Conservation (phyloP, 1,140 invertebrate genomes). For the Drosophila fuyamai region DNA sequence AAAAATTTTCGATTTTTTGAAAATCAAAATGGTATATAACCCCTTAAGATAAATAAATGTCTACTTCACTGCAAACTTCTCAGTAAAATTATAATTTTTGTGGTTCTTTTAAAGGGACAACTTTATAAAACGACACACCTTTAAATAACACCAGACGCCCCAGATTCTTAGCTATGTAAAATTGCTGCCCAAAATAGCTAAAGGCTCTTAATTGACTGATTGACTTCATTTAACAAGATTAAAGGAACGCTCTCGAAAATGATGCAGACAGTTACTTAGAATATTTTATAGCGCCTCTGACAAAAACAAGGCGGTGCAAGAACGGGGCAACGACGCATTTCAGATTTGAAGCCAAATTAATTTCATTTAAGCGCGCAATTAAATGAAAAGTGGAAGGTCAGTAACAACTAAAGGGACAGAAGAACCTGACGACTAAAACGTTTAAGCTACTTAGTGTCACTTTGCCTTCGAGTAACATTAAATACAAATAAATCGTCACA, state of each 20-base stretch:
- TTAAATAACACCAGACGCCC: no score
- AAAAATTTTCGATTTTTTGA: no score
- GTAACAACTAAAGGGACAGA: not conserved
- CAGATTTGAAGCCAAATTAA: constrained; percentile 65
- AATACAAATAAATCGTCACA: constrained; percentile 75
- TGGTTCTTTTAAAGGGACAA: no score
- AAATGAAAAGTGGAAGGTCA: constrained; percentile 63
- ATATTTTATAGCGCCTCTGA: not conserved
- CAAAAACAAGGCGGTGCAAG: not conserved
- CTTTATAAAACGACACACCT: no score
- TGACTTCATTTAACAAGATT: constrained; percentile 67
- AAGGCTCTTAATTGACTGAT: constrained; percentile 54
- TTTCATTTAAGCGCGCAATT: constrained; percentile 79
- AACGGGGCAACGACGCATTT: constrained; percentile 40
- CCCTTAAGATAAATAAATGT: no score
- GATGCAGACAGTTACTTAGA: constrained; percentile 8
- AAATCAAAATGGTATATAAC: no score
- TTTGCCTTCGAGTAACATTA: constrained; percentile 51
- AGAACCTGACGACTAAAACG: constrained; percentile 41
- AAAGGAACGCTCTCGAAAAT: constrained; percentile 41
- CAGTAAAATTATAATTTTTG: no score
- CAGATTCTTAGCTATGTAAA: no score
- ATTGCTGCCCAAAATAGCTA: not conserved
- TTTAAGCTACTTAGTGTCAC: constrained; percentile 77
- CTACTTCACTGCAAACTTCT: no score